A percentile compares a stretch with the other conserved stretches of the same genome.
Evolutionary conservation across 2,113 vertebrate genomes (phyloP).

Genomic region (Hydropotes inermis): DNA sequence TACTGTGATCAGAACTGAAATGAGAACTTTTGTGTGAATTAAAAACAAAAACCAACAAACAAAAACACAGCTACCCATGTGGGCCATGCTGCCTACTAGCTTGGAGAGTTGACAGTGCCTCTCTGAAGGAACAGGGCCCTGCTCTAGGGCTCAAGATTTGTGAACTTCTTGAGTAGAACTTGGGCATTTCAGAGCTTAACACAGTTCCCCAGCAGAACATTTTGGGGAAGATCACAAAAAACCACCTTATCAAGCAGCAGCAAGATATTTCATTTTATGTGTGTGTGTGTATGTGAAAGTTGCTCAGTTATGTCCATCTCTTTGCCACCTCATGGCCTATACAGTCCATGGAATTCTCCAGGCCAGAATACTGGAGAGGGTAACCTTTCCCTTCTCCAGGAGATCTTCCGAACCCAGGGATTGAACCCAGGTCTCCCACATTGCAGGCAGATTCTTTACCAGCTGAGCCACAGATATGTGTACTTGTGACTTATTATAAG

Average conservation of each 20-base stretch:
- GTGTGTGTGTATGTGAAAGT: background rate
- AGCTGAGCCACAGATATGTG: background rate
- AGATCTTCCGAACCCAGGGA: background rate
- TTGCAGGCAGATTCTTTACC: background rate
- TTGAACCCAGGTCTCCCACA: background rate
- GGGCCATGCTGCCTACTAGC: too few relatives aligned
- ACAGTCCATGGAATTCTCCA: background rate
- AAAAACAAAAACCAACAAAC: background rate
- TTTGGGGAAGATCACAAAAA: background rate
- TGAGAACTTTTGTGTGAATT: background rate
- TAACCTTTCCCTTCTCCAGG: background rate
- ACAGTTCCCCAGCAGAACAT: background rate
- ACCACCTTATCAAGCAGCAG: background rate
- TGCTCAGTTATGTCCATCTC: background rate
- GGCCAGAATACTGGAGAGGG: background rate
- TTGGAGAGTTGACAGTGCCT: background rate
- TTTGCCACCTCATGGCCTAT: background rate
- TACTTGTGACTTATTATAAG: background rate
- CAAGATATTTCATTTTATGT: background rate
- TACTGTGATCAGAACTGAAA: background rate
- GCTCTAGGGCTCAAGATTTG: background rate
- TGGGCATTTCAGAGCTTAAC: background rate
- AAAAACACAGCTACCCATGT: accelerated
- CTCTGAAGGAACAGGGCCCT: too few relatives aligned
- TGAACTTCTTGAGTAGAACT: background rate